Conservation (phyloP, 2,888 invertebrate species). For the Athripsodes cinereus region DNA sequence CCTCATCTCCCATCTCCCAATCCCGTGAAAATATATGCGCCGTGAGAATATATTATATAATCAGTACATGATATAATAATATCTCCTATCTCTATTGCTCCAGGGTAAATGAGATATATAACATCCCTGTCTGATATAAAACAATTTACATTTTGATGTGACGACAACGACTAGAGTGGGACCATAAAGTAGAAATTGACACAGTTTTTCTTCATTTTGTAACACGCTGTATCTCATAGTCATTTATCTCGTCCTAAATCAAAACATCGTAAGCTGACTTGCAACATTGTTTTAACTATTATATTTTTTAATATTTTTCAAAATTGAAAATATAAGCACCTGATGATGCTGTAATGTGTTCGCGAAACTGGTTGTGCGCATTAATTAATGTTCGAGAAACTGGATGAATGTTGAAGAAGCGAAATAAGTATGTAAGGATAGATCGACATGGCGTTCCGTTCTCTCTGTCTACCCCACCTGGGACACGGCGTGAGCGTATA, state of each 20-base stretch:
- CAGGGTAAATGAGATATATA: neutral
- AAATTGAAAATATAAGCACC: too few relatives aligned
- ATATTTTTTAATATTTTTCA: too few relatives aligned
- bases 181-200: constrained; percentile 27
- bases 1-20: constrained; percentile 8
- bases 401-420: too few relatives aligned
- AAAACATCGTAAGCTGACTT: neutral
- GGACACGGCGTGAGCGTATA: too few relatives aligned
- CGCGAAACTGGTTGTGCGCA: too few relatives aligned
- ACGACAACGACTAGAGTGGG: constrained; percentile 22
- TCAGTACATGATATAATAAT: neutral
- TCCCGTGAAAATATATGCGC: constrained; percentile 17
- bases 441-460: too few relatives aligned
- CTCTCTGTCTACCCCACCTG: too few relatives aligned
- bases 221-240: constrained; percentile 5
- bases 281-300: too few relatives aligned
- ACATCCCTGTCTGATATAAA: constrained; percentile 17
- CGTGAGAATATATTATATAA: constrained; percentile 6
- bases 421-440: too few relatives aligned
- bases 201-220: constrained; percentile 25
- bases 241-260: neutral
- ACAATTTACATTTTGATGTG: constrained; percentile 27
- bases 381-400: too few relatives aligned
- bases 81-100: neutral
- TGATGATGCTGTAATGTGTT: too few relatives aligned